A percentile compares a stretch with the other conserved stretches of the same genome.
These are phyloP conservation scores for Trissonchulus latispiculum DNA, from an alignment of 2,888 invertebrate species.

Conservation along the genomic window DNA sequence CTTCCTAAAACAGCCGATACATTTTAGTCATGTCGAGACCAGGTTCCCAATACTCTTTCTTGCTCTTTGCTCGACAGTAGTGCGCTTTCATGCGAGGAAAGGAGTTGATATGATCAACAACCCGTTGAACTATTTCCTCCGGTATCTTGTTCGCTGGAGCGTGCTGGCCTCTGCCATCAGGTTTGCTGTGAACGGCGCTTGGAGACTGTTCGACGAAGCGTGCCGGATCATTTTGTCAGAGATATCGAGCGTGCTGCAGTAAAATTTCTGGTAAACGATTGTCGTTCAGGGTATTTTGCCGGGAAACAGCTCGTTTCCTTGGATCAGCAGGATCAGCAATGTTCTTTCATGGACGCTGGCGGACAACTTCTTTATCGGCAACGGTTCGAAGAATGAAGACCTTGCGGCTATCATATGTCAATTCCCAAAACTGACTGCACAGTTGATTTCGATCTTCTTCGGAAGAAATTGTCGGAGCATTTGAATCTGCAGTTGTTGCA, in stretches of 20 bases:
- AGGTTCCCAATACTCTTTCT: conserved; percentile 3
- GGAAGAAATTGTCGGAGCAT: not conserved
- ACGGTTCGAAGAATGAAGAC: conserved; percentile 3
- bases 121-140: not conserved
- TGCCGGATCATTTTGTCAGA: not conserved
- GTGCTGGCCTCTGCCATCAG: conserved; percentile 9
- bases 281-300: not conserved
- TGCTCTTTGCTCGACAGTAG: conserved; percentile 9
- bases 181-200: too few relatives aligned
- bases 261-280: conserved; percentile 8
- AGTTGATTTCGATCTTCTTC: not conserved
- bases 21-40: conserved; percentile 15
- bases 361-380: not conserved
- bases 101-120: conserved; percentile 17
- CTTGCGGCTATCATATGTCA: conserved; percentile 1
- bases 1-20: conserved; percentile 19
- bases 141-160: conserved; percentile 5
- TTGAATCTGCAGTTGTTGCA: not conserved
- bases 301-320: too few relatives aligned
- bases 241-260: not conserved
- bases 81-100: conserved; percentile 19
- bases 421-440: conserved; percentile 1
- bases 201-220: not conserved
- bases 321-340: too few relatives aligned
- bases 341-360: not conserved